Evolutionary conservation across 2,113 vertebrate species (phyloP).

Genomic region (Lethenteron reissneri): DNA sequence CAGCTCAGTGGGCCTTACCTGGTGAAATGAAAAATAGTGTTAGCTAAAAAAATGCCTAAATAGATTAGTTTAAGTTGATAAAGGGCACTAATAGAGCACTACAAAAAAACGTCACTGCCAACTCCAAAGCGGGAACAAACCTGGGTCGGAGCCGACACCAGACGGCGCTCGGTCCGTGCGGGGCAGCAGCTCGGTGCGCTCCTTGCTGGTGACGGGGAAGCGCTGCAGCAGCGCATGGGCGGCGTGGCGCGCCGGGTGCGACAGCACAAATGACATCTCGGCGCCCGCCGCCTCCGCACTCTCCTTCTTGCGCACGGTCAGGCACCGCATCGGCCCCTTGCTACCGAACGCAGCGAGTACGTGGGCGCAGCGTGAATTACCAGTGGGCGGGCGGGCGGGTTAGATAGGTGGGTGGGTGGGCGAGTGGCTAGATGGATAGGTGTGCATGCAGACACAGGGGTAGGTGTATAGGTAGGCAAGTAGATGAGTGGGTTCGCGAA

Average conservation of each 20-base stretch:
- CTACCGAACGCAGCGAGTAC: slow-evolving; percentile 19
- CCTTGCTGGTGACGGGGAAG: slow-evolving; percentile 56
- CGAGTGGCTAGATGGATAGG: too few relatives aligned
- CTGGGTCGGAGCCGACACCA: slow-evolving; percentile 12
- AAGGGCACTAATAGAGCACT: not conserved
- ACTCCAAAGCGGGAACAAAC: slow-evolving; percentile 19
- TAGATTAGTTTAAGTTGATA: not conserved
- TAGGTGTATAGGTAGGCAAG: too few relatives aligned
- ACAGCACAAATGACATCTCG: slow-evolving; percentile 35
- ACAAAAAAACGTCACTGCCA: slow-evolving; percentile 17
- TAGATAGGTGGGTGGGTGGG: too few relatives aligned
- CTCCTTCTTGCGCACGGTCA: slow-evolving; percentile 61
- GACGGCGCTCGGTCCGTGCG: slow-evolving; percentile 27
- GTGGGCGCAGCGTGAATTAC: too few relatives aligned
- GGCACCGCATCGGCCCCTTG: slow-evolving; percentile 42
- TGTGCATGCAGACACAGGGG: too few relatives aligned
- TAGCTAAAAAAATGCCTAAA: not conserved
- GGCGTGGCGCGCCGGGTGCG: slow-evolving; percentile 29
- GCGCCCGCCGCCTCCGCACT: slow-evolving; percentile 26
- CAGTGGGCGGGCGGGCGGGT: too few relatives aligned
- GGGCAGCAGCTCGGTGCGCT: slow-evolving; percentile 41
- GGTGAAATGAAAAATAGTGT: not conserved
- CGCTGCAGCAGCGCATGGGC: slow-evolving; percentile 37
- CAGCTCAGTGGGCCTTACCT: too few relatives aligned
- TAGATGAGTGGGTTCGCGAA: too few relatives aligned